Percentiles rank a stretch among this genome's conserved stretches.
These are phyloP conservation scores for Drosophila falleni DNA, from an alignment of 2,888 invertebrate species.

Conservation along the genomic window DNA sequence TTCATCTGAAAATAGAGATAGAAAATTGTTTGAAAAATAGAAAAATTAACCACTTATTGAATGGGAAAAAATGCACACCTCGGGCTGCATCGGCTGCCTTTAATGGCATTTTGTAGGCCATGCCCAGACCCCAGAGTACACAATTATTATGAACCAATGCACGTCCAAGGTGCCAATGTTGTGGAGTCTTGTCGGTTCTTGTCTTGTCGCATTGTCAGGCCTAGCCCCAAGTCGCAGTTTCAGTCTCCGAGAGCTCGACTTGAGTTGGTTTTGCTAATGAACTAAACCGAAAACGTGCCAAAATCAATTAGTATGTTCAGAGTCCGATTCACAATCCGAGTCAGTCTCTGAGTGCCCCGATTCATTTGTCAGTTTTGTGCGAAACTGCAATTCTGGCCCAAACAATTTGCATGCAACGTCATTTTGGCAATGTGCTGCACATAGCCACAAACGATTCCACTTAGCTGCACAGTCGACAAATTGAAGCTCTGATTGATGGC, in stretches of 20 bases:
- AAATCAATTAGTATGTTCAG: conserved; percentile 76
- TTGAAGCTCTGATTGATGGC: conserved; percentile 56
- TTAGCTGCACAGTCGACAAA: conserved; percentile 16
- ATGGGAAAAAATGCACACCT: conserved; percentile 57
- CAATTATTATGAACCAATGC: conserved; percentile 43
- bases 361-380: conserved; percentile 79
- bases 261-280: conserved; percentile 68
- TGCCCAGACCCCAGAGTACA: conserved; percentile 24
- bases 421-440: conserved; percentile 26
- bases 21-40: conserved; percentile 31
- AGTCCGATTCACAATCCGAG: conserved; percentile 5
- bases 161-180: conserved; percentile 38
- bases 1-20: conserved; percentile 89
- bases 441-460: conserved; percentile 38
- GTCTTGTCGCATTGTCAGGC: conserved; percentile 32
- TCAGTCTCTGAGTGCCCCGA: conserved; percentile 1
- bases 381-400: conserved; percentile 57
- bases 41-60: conserved; percentile 16
- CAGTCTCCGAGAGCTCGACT: conserved; percentile 18
- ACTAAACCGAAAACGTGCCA: conserved; percentile 71
- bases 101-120: conserved; percentile 71
- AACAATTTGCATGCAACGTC: conserved; percentile 57
- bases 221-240: conserved; percentile 50
- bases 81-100: conserved; percentile 64
- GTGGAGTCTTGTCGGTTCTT: conserved; percentile 19